A percentile compares a stretch with the other conserved stretches of the same genome.
These are phyloP conservation scores for Helicolenus hilgendorfi DNA, from an alignment of 2,797 vertebrate species.

Conservation along the genomic window DNA sequence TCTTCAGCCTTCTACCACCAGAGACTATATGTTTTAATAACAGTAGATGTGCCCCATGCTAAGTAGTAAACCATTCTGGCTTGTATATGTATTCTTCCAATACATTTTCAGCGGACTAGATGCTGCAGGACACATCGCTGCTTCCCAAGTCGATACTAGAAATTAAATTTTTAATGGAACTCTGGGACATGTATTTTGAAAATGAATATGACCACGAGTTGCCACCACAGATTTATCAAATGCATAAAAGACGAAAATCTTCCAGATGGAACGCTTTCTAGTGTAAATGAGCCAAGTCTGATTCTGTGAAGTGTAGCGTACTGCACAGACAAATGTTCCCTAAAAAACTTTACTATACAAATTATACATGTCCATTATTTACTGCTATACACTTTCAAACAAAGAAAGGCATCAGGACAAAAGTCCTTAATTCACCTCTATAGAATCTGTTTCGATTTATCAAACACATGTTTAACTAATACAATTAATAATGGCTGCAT, in stretches of 20 bases:
- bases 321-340: background rate
- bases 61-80: background rate
- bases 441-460: background rate
- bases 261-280: background rate
- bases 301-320: background rate
- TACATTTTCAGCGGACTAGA: background rate
- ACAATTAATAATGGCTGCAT: background rate
- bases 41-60: background rate
- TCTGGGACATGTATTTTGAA: conserved; percentile 8
- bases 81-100: background rate
- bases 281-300: background rate
- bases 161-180: conserved; percentile 19
- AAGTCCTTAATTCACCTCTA: background rate
- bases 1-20: background rate
- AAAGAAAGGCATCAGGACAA: background rate
- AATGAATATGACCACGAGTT: conserved; percentile 12
- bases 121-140: background rate
- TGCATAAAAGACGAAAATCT: background rate
- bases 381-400: background rate
- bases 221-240: background rate
- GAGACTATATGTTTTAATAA: background rate
- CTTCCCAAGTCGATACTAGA: background rate
- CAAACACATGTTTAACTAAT: background rate
- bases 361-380: background rate
- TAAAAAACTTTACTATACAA: background rate